Evolutionary conservation across 2,113 vertebrate genomes (phyloP).

Genomic region (Centropristis striata): DNA sequence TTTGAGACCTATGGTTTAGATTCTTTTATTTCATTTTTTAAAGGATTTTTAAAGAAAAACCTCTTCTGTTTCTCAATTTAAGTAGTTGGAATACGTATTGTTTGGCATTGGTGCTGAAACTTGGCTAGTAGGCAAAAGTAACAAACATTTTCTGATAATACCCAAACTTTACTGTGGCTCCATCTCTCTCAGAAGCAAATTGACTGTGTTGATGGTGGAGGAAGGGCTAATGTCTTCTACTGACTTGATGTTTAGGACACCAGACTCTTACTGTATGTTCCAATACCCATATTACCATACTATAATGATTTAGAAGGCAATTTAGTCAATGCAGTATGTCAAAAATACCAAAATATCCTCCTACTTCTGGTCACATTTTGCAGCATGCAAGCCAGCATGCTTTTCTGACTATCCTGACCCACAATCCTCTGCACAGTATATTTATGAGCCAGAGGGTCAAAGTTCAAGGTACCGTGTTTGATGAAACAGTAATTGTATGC

Average conservation of each 20-base stretch:
- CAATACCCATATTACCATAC: too few relatives aligned
- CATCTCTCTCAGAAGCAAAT: not conserved
- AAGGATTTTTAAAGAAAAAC: not conserved
- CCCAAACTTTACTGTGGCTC: not conserved
- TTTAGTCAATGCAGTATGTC: not conserved
- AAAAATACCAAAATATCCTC: too few relatives aligned
- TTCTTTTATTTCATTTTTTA: not conserved
- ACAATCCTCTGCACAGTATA: too few relatives aligned
- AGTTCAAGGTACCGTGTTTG: too few relatives aligned
- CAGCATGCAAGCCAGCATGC: too few relatives aligned
- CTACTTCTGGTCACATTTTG: too few relatives aligned
- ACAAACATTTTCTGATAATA: not conserved
- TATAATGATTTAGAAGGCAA: too few relatives aligned
- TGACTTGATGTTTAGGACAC: not conserved
- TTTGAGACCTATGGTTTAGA: too few relatives aligned
- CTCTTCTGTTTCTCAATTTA: not conserved
- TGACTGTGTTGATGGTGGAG: not conserved
- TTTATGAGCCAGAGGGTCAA: too few relatives aligned
- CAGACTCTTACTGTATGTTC: not conserved
- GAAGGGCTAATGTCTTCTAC: not conserved
- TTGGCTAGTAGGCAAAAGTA: not conserved
- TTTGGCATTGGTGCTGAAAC: not conserved
- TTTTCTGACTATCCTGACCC: too few relatives aligned
- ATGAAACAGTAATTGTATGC: too few relatives aligned
- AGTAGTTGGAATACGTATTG: not conserved